Evolutionary conservation across 1,140 invertebrate genomes (phyloP).

Genomic region (Lasioglossum baleicum): DNA sequence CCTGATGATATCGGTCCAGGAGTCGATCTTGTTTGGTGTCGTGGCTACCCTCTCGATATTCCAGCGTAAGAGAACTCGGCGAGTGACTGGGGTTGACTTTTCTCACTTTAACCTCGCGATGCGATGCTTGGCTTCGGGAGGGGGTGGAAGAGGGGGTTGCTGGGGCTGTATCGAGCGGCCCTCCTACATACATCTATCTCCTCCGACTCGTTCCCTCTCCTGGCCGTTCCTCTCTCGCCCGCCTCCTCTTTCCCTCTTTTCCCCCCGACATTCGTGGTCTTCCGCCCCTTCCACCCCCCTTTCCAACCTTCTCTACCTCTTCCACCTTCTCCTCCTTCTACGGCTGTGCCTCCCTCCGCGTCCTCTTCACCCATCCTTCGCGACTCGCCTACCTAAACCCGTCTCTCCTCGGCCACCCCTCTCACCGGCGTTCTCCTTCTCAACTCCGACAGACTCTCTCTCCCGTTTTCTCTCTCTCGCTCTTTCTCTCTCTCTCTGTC

Average conservation of each 20-base stretch:
- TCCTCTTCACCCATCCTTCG: constrained; percentile 66
- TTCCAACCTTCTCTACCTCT: constrained; percentile 67
- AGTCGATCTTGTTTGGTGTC: neutral
- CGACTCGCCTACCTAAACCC: constrained; percentile 67
- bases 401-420: constrained; percentile 53
- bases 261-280: constrained; percentile 77
- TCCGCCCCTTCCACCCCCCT: constrained; percentile 70
- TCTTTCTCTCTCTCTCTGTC: constrained; percentile 45
- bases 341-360: constrained; percentile 62
- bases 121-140: constrained; percentile 78
- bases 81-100: constrained; percentile 79
- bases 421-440: constrained; percentile 51
- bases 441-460: constrained; percentile 53
- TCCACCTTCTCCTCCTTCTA: constrained; percentile 67
- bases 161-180: constrained; percentile 81
- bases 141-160: constrained; percentile 73
- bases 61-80: constrained; percentile 71
- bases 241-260: constrained; percentile 75
- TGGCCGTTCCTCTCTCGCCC: constrained; percentile 65
- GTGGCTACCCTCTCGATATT: constrained; percentile 59
- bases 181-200: constrained; percentile 81
- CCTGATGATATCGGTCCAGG: neutral
- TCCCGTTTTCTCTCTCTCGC: constrained; percentile 26
- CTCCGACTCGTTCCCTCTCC: constrained; percentile 75
- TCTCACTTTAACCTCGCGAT: constrained; percentile 80